Base-by-base conservation (phyloP, 1,140 invertebrate genomes). In the Drosophila kepulauana region DNA sequence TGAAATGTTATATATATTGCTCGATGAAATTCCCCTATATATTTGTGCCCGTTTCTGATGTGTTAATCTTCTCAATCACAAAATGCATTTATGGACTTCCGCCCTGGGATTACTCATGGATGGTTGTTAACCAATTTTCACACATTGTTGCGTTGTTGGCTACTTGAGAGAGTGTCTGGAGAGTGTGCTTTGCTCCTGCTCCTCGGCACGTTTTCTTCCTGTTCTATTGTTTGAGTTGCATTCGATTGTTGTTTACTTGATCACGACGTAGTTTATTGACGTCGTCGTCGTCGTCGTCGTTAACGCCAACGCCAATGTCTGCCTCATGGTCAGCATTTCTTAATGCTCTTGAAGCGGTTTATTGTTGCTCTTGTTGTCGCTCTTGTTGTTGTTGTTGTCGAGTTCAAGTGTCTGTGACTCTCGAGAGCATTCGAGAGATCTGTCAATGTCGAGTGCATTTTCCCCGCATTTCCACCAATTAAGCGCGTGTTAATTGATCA, bases 231-330 rank as follows among this genome's bases (percentile, higher is more conserved):
- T 80, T 84, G 63, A 80, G 71, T 74, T 75, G 30, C 75, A 84
- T 80, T 77, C 46, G 49, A 41, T 80, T 79, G 64, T 79, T 87
- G 70, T 86, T 86, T 82, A 87, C 75, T 77, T 66, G 79, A 84
- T 77, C 62, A 71, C 68, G 72, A 63, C 61, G 71, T 67, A 81
- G 67, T 79, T 75, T 81, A 81, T 63, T 75, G 78, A 63, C 69
- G 65, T 52, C 64, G 52, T 2, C 51, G 51, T 2, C 51, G 51
- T 64, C 38, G 46, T 43, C 65, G 38, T 25, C 20, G 20, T 25
- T 25, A 33, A 33, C 30, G 35, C 35, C 35, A 38, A 38, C 35
- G 35, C 35, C 35, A 10, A 38, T 10, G 35, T 38, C 35, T 38
- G 35, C 30, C 30, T 63, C 70, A 75, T 71, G 66, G 62, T 64